phyloP scores from a whole-genome alignment of 2,888 invertebrate genomes.

The Odontocerum albicorne region DNA sequence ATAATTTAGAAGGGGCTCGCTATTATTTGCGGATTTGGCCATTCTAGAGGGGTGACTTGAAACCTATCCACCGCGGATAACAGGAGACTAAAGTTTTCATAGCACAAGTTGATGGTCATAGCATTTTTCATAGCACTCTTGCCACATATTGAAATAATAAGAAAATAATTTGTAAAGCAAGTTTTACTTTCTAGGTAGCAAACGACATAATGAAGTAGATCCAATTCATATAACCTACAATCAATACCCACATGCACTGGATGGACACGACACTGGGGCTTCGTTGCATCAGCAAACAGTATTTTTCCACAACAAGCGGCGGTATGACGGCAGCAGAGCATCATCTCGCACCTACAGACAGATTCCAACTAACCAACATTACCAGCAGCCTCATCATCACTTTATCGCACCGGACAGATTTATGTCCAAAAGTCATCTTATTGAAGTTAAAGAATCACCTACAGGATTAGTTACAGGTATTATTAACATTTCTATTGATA shows the following conservation, averaged over 20 bases:
- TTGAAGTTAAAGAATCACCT: slow-evolving; percentile 67
- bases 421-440: slow-evolving; percentile 65
- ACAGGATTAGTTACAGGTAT: slow-evolving; percentile 55
- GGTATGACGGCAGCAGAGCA: slow-evolving; percentile 38
- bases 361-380: slow-evolving; percentile 29
- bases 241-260: neutral
- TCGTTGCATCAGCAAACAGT: slow-evolving; percentile 9
- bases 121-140: no score
- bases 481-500: no score
- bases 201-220: slow-evolving; percentile 1
- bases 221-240: slow-evolving; percentile 1
- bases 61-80: no score
- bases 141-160: no score
- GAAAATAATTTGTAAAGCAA: no score
- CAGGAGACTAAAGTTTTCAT: no score
- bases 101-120: no score
- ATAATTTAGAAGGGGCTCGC: no score
- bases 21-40: no score
- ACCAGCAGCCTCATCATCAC: slow-evolving; percentile 39
- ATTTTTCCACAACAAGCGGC: slow-evolving; percentile 30
- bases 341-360: slow-evolving; percentile 38
- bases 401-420: slow-evolving; percentile 65
- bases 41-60: no score
- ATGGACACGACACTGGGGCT: neutral
- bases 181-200: slow-evolving; percentile 1